Percentiles rank a stretch among this genome's conserved stretches.
phyloP scores from a whole-genome alignment of 92 coral and sea anemone species.

The Porites divaricata region DNA sequence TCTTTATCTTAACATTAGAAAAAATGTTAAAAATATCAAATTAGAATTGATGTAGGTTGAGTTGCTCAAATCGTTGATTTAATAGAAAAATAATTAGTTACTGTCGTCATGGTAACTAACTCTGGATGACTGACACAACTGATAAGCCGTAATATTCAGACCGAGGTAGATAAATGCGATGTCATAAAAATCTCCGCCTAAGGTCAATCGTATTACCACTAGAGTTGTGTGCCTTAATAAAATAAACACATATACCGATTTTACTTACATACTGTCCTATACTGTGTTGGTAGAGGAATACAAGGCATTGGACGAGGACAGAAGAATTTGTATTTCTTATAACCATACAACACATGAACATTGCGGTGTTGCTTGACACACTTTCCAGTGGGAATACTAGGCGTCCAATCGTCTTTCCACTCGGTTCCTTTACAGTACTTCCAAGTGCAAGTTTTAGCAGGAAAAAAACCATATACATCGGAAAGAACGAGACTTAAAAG shows the following conservation, averaged over 20 bases:
- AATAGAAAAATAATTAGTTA: too few relatives aligned
- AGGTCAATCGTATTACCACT: conserved; percentile 52
- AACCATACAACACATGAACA: conserved; percentile 54
- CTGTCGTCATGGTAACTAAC: too few relatives aligned
- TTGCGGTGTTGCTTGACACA: conserved; percentile 68
- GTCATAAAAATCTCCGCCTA: neutral
- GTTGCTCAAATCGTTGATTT: too few relatives aligned
- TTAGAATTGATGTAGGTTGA: too few relatives aligned
- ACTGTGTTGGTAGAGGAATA: conserved; percentile 22
- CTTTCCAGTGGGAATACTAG: conserved; percentile 56
- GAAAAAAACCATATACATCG: neutral
- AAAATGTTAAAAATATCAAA: too few relatives aligned
- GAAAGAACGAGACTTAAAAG: neutral
- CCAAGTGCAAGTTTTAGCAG: conserved; percentile 75
- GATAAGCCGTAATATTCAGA: too few relatives aligned
- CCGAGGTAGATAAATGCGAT: too few relatives aligned
- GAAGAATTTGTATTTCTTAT: conserved; percentile 50
- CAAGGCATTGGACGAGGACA: conserved; percentile 73
- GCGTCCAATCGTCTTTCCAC: conserved; percentile 75
- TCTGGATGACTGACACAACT: too few relatives aligned
- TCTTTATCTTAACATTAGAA: too few relatives aligned
- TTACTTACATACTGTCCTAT: conserved; percentile 78
- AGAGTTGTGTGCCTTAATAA: conserved; percentile 22
- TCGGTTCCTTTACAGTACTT: conserved; percentile 66
- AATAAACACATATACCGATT: neutral